Conservation (phyloP, 2,113 vertebrate species). For the Bubalus kerabau region DNA sequence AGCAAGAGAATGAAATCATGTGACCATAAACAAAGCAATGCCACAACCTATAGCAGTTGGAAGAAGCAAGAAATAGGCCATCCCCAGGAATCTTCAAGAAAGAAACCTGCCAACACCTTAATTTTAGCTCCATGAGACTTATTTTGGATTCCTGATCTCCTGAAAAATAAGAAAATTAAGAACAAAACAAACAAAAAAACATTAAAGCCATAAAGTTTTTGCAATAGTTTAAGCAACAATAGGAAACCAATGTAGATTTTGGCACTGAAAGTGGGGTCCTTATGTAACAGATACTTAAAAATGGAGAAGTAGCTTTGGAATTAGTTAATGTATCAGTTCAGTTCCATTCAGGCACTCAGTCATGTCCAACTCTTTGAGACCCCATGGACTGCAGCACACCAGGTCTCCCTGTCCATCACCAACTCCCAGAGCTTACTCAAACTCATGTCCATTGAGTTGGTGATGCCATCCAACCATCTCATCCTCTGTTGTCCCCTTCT, state of each 20-base stretch:
- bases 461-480: background rate
- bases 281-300: background rate
- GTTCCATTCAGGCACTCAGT: background rate
- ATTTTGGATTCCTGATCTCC: background rate
- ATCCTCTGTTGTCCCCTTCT: background rate
- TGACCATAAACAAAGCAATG: background rate
- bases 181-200: background rate
- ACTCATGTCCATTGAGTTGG: background rate
- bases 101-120: background rate
- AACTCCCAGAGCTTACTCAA: background rate
- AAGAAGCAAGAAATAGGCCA: background rate
- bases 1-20: background rate
- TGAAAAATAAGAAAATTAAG: background rate
- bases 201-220: background rate
- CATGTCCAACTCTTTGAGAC: background rate
- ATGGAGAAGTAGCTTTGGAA: background rate
- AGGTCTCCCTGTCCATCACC: background rate
- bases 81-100: background rate
- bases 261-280: background rate
- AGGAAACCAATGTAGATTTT: background rate
- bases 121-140: background rate
- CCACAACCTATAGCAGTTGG: background rate
- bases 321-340: background rate
- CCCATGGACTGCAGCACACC: rapidly evolving
- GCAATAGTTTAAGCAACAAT: background rate